Conservation (phyloP, 2,888 invertebrate genomes). For the Callinectes sapidus region DNA sequence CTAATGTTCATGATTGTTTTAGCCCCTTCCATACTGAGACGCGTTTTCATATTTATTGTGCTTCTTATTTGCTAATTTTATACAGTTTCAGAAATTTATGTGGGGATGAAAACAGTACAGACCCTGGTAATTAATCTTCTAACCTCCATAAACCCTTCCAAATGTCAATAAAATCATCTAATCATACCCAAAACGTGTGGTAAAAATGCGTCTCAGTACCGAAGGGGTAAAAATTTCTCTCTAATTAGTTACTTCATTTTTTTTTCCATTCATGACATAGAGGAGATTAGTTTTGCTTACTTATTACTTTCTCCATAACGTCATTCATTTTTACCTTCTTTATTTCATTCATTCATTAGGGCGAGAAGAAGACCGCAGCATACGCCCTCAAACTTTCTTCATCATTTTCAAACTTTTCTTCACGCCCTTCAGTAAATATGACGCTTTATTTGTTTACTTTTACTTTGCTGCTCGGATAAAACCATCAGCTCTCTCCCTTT, state of each 20-base stretch:
- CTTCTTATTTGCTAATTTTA: too few relatives aligned
- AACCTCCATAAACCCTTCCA: too few relatives aligned
- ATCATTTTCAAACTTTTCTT: conserved; percentile 7
- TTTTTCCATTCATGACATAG: neutral
- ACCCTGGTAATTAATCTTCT: too few relatives aligned
- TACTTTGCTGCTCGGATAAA: neutral
- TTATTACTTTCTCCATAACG: neutral
- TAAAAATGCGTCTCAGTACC: too few relatives aligned
- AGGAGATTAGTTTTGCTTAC: neutral
- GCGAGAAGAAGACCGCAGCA: neutral
- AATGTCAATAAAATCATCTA: too few relatives aligned
- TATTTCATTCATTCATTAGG: neutral
- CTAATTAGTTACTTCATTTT: neutral
- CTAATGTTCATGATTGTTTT: too few relatives aligned
- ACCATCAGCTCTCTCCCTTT: conserved; percentile 1
- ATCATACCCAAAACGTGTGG: too few relatives aligned
- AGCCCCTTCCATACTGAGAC: too few relatives aligned
- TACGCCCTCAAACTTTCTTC: neutral
- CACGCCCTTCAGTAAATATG: conserved; percentile 6
- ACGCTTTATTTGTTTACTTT: conserved; percentile 21
- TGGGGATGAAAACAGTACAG: too few relatives aligned
- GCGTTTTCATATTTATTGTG: too few relatives aligned
- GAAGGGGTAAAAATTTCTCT: too few relatives aligned
- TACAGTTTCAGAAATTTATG: too few relatives aligned
- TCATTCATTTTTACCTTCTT: neutral